phyloP scores from a whole-genome alignment of 2,888 invertebrate species.

The Metalampra italica region DNA sequence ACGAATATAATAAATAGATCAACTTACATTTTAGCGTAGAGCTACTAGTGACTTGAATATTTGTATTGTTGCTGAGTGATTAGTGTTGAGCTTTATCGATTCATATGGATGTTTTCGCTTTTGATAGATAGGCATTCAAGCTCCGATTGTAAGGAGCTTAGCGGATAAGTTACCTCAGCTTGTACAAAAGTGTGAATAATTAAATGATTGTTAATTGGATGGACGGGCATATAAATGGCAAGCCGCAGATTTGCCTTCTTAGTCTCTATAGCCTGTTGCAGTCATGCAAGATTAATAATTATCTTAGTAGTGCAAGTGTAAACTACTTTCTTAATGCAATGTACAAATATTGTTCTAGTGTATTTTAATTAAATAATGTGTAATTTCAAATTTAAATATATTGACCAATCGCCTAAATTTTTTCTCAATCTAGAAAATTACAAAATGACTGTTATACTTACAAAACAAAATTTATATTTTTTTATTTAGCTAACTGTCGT shows the following conservation, averaged over 20 bases:
- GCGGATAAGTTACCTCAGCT: too few relatives aligned
- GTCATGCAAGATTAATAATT: background rate
- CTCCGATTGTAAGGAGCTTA: too few relatives aligned
- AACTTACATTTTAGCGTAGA: background rate
- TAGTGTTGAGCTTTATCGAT: conserved; percentile 3
- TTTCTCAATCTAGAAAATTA: conserved; percentile 56
- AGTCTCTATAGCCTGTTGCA: too few relatives aligned
- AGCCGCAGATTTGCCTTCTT: too few relatives aligned
- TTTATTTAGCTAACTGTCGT: conserved; percentile 73
- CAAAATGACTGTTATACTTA: conserved; percentile 60
- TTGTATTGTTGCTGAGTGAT: background rate
- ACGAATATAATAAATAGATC: background rate
- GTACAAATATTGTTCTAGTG: conserved; percentile 33
- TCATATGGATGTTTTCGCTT: background rate
- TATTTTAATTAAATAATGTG: conserved; percentile 24
- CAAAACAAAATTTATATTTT: conserved; percentile 65
- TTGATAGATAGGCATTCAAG: background rate
- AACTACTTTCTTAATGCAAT: conserved; percentile 16
- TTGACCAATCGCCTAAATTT: conserved; percentile 64
- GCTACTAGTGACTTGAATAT: background rate
- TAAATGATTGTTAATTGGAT: too few relatives aligned
- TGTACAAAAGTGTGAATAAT: too few relatives aligned
- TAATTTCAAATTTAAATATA: conserved; percentile 17
- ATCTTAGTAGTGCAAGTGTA: conserved; percentile 1
- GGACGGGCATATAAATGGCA: too few relatives aligned